These are phyloP conservation scores for Temnothorax longispinosus DNA, from an alignment of 1,140 invertebrate genomes.

Conservation along the genomic window DNA sequence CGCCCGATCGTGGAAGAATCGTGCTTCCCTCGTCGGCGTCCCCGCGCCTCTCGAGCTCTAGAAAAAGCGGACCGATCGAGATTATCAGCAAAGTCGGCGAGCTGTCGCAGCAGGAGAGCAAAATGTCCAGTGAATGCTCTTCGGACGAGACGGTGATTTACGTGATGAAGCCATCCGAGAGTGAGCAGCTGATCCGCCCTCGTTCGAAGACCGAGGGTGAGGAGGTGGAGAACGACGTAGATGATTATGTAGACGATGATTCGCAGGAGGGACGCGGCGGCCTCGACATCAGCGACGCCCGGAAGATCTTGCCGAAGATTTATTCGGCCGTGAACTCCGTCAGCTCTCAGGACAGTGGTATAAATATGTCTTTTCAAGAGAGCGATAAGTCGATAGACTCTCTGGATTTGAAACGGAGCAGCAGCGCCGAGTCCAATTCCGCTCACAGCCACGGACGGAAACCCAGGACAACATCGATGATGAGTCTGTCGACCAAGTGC, in stretches of 20 bases:
- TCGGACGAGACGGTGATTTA: conserved; percentile 85
- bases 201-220: conserved; percentile 79
- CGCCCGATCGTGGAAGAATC: conserved; percentile 79
- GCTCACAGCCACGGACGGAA: conserved; percentile 73
- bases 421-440: conserved; percentile 82
- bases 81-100: conserved; percentile 79
- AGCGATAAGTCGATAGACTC: conserved; percentile 86
- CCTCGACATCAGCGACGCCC: conserved; percentile 60
- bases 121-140: conserved; percentile 85
- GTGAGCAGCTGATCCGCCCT: conserved; percentile 50
- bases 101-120: conserved; percentile 81
- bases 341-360: conserved; percentile 92
- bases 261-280: conserved; percentile 72
- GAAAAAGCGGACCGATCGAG: conserved; percentile 65
- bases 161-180: conserved; percentile 80
- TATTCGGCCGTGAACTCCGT: conserved; percentile 89
- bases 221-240: conserved; percentile 77
- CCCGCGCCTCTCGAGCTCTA: conserved; percentile 62
- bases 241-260: conserved; percentile 85
- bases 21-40: conserved; percentile 58
- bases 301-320: conserved; percentile 85
- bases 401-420: conserved; percentile 80
- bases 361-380: conserved; percentile 91
- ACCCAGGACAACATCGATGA: conserved; percentile 60
- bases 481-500: conserved; percentile 45